These are phyloP conservation scores for Palythoa caribaeorum DNA, from an alignment of 92 coral and sea anemone species.

Conservation along the genomic window DNA sequence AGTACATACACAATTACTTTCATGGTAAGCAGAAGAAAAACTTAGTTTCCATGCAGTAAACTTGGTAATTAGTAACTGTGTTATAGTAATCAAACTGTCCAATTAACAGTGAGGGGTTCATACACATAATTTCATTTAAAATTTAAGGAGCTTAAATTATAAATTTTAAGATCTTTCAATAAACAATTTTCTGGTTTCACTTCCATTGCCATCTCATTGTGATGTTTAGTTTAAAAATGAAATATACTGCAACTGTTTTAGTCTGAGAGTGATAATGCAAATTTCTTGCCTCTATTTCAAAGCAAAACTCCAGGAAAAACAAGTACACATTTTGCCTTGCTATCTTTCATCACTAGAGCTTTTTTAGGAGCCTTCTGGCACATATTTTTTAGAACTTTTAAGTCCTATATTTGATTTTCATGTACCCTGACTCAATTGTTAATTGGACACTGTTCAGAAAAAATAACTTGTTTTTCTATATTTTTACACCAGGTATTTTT, in stretches of 20 bases:
- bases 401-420: conserved; percentile 2
- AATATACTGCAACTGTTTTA: conserved; percentile 1
- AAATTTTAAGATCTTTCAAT: neutral
- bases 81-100: conserved; percentile 2
- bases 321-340: neutral
- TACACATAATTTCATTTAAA: neutral
- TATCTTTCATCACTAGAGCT: conserved; percentile 2
- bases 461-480: conserved; percentile 1
- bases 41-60: conserved; percentile 1
- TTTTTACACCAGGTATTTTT: neutral
- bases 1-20: neutral
- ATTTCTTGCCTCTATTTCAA: conserved; percentile 2
- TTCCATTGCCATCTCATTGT: conserved; percentile 1
- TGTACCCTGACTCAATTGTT: conserved; percentile 9
- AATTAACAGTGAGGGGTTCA: neutral
- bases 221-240: neutral
- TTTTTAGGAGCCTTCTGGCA: neutral
- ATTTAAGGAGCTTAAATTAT: neutral
- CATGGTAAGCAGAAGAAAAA: neutral
- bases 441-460: conserved; percentile 11
- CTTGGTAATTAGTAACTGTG: neutral
- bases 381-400: neutral
- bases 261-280: neutral
- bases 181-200: conserved; percentile 2
- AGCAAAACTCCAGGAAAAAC: conserved; percentile 1